Evolutionary conservation across 1,140 invertebrate genomes (phyloP), one percentile per base, ranked within the genome.

Genomic region (Scaptomyza graminum): DNA sequence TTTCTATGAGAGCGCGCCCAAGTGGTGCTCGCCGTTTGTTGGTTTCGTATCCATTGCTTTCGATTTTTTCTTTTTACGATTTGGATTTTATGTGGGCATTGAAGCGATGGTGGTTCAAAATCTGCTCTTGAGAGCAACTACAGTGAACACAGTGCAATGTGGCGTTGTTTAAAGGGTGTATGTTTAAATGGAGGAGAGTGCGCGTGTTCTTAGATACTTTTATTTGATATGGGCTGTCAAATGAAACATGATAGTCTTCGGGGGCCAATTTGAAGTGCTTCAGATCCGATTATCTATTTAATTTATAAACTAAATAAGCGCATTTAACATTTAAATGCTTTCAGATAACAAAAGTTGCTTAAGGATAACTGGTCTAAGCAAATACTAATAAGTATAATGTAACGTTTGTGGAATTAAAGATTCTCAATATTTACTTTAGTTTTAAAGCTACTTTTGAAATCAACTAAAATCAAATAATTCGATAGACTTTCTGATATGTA

Each of bases 1-100:
- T 87, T 87, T 88, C 82, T 85, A 85, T 85, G 82, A 66, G 79
- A 79, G 78, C 57, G 60, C 63, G 49, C 50, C 57, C 52, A 63
- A 69, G 74, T 79, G 74, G 70, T 18, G 66, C 34, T 63, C 28
- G 37, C 54, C 74, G 71, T 84, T 84, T 73, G 74, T 85, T 63
- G 79, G 74, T 64, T 76, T 87, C 49, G 31, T 34, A 8, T 34
- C 31, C 31, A 34, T 34, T 34, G 31, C 31, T 34, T 11, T 9
- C 31, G 25, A 3, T 9, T 34, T 64, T 28, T 54, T 47, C 44
- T 55, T 88, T 87, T 78, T 88, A 88, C 75, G 83, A 88, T 82
- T 87, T 88, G 63, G 57, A 60, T 50, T 82, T 82, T 87, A 82
- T 82, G 70, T 72, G 49, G 47, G 50, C 68, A 59, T 64, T 60